Evolutionary conservation across 2,888 invertebrate genomes (phyloP).

Genomic region (Idaea aversata): DNA sequence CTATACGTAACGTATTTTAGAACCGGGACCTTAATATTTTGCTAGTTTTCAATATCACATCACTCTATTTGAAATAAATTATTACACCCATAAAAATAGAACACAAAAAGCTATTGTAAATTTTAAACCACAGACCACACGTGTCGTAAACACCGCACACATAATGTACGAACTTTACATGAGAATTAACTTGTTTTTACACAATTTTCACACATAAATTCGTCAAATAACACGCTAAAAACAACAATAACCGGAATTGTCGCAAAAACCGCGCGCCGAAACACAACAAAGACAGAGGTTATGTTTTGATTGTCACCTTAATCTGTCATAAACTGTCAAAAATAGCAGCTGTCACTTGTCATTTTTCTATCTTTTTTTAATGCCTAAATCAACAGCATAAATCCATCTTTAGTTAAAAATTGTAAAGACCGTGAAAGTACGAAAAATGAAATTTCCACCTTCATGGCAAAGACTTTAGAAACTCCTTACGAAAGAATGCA

Average conservation of each 20-base stretch:
- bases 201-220: background rate
- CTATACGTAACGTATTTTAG: background rate
- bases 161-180: background rate
- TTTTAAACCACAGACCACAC: background rate
- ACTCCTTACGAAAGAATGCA: no score
- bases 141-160: background rate
- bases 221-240: background rate
- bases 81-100: background rate
- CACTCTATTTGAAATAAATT: background rate
- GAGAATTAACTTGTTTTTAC: background rate
- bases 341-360: background rate
- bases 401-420: no score
- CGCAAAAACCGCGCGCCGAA: constrained; percentile 9
- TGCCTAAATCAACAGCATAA: no score
- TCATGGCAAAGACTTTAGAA: no score
- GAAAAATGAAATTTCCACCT: no score
- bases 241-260: background rate
- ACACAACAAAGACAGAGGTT: constrained; percentile 29
- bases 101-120: background rate
- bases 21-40: background rate
- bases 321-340: constrained; percentile 11
- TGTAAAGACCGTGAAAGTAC: no score
- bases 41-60: background rate
- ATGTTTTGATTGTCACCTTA: constrained; percentile 21
- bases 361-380: no score